Evolutionary conservation across 2,797 vertebrate species (phyloP).

Genomic region (Acropternis orthonyx): DNA sequence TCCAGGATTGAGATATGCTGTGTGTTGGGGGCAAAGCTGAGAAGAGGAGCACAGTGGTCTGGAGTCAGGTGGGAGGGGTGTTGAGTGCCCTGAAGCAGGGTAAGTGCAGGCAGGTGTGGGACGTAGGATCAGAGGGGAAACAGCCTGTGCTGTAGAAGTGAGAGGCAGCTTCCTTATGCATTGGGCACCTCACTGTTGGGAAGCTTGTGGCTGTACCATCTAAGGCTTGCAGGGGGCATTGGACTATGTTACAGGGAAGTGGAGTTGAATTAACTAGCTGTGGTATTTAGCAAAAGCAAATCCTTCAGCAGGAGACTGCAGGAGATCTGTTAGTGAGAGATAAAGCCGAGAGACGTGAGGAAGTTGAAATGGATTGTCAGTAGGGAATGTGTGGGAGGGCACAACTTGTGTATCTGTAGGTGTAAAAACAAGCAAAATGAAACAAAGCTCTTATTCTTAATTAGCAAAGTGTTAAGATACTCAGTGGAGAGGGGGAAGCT

Average conservation of each 20-base stretch:
- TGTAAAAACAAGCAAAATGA: not conserved
- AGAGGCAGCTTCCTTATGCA: not conserved
- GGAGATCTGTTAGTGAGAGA: not conserved
- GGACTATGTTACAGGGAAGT: not conserved
- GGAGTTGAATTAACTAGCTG: not conserved
- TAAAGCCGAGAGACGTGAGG: not conserved
- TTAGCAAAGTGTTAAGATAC: not conserved
- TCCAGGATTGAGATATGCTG: not conserved
- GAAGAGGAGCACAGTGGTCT: not conserved
- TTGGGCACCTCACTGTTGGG: fast-evolving
- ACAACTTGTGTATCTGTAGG: not conserved
- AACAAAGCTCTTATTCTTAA: not conserved
- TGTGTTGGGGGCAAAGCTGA: not conserved
- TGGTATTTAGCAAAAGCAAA: not conserved
- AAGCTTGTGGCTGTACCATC: fast-evolving
- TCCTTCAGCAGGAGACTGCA: not conserved
- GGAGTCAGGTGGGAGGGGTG: fast-evolving
- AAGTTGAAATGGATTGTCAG: not conserved
- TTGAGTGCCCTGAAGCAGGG: fast-evolving
- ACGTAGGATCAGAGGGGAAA: not conserved
- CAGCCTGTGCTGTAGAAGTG: not conserved
- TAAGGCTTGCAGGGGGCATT: not conserved
- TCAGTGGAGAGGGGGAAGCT: not conserved
- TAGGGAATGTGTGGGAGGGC: not conserved
- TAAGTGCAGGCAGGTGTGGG: not conserved